Base-by-base conservation (phyloP, 1,140 invertebrate genomes). In the Pachyrhynchus sulphureomaculatus region DNA sequence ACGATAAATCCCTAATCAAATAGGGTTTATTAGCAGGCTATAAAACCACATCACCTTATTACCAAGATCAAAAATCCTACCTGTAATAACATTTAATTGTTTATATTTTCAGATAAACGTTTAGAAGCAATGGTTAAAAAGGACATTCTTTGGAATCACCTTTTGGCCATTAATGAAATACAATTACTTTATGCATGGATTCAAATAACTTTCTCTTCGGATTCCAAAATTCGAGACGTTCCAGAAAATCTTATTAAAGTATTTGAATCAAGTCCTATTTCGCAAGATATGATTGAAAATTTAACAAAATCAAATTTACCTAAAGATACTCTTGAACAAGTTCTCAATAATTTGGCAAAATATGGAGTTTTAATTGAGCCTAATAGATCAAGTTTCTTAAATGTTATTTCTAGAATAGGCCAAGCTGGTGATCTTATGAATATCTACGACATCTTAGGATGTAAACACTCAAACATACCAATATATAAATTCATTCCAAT, bases 251-350 rank as follows among this genome's bases (percentile, higher is more conserved):
- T 83, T 34, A 76, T 80, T 53, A 72, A 74, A 15, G 72, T 80
- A 34, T 82, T 86, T 69, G 70, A 76, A 26, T 78, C 78, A 51
- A 81, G 81, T 72, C 64, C 80, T 39, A 83, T 87, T 41, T 81
- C 77, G 4, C 54, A 80, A 24, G 76, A 84, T 48, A 86, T 87
- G 84, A 77, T 86, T 55, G 72, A 79, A 36, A 41, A 55, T 21
- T 15, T 74, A 24, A 34, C 36, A 8, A 12, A 62, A 29, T 56
- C 45, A 32, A 62, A 42, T 37, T 33, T 52, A 45, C 54, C 39
- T 17, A 13, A n/a, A 26, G 49, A 55, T 24, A 65, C 32, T 26
- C 52, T 23, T 24, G 56, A 67, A 49, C 42, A 42, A 18, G 37
- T 73, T 18, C 57, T 71, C 64, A 80, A 82, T 62, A 80, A 81